Conservation (phyloP, 2,113 vertebrate genomes). For the Ailurus styani region DNA sequence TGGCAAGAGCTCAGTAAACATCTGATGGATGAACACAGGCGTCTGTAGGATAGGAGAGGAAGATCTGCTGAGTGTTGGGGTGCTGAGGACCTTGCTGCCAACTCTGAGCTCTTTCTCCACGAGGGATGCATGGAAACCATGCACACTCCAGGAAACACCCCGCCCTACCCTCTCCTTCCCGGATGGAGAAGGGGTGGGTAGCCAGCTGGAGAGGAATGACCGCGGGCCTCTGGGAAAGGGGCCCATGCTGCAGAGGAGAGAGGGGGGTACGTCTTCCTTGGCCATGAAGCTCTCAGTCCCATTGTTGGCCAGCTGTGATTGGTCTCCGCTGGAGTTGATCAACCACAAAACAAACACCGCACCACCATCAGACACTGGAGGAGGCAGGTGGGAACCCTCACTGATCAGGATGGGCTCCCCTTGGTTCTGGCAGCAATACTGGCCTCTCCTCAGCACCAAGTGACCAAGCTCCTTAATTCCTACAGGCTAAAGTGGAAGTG, state of each 20-base stretch:
- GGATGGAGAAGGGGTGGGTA: not conserved
- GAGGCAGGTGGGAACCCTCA: not conserved
- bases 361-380: not conserved
- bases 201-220: not conserved
- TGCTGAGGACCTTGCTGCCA: not conserved
- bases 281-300: not conserved
- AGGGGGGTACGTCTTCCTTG: fast-evolving
- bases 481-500: not conserved
- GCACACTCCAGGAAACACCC: fast-evolving
- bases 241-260: not conserved
- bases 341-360: not conserved
- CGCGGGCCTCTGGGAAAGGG: not conserved
- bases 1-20: not conserved
- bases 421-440: not conserved
- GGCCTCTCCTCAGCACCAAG: not conserved
- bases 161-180: not conserved
- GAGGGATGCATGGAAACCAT: not conserved
- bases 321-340: not conserved
- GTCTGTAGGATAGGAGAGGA: not conserved
- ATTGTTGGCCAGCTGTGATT: not conserved
- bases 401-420: not conserved
- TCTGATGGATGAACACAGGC: not conserved
- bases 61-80: too few relatives aligned
- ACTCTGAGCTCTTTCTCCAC: not conserved
- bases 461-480: not conserved